phyloP scores from a whole-genome alignment of 2,888 invertebrate species.

The Osmoderma eremita region DNA sequence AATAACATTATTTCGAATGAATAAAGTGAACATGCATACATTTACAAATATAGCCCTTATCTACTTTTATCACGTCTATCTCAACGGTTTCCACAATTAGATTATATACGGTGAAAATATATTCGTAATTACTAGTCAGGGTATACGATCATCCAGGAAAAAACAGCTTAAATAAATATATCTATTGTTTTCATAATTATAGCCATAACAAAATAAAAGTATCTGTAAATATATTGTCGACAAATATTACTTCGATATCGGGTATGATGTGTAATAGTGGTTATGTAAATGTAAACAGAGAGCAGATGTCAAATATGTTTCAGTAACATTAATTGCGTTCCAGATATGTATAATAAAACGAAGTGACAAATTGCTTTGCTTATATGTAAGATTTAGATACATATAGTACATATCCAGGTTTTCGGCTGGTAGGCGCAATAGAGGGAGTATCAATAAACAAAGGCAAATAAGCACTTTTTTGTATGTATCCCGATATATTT shows the following conservation, averaged over 20 bases:
- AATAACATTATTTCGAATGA: constrained; percentile 7
- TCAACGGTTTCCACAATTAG: constrained; percentile 1
- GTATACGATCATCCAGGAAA: background rate
- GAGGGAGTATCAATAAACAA: no score
- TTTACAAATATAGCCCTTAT: constrained; percentile 11
- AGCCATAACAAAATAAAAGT: constrained; percentile 5
- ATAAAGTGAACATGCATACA: background rate
- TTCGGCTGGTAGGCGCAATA: background rate
- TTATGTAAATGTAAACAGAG: constrained; percentile 15
- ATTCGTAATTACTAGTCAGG: background rate
- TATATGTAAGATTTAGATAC: constrained; percentile 2
- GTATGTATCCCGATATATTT: no score
- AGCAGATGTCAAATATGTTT: constrained; percentile 15
- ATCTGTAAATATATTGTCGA: constrained; percentile 8
- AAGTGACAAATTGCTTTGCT: constrained; percentile 13
- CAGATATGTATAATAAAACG: background rate
- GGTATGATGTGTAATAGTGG: constrained; percentile 7
- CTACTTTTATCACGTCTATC: constrained; percentile 2
- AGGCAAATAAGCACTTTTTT: no score
- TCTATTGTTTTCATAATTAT: background rate
- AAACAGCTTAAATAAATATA: constrained; percentile 9
- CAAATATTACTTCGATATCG: constrained; percentile 11
- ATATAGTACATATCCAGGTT: background rate
- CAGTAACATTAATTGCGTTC: constrained; percentile 18
- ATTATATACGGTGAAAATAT: constrained; percentile 3